A percentile compares a stretch with the other conserved stretches of the same genome.
Conservation (phyloP, 2,888 invertebrate species). For the Danaus chrysippus region DNA sequence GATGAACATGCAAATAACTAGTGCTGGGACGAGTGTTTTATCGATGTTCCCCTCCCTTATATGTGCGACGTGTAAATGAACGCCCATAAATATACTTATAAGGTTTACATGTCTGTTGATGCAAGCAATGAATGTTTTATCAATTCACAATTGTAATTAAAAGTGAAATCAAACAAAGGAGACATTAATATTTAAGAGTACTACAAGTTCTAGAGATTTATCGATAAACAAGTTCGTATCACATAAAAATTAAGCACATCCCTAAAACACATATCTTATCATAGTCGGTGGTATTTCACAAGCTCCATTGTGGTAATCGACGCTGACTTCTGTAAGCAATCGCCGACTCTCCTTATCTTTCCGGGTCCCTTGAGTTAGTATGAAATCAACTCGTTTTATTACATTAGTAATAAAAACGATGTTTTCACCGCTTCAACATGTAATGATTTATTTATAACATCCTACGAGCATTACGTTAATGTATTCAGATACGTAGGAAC, state of each 20-base stretch:
- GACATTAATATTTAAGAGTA: too few relatives aligned
- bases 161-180: too few relatives aligned
- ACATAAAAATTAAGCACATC: slow-evolving; percentile 14
- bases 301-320: slow-evolving; percentile 42
- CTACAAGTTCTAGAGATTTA: too few relatives aligned
- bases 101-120: not conserved
- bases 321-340: slow-evolving; percentile 41
- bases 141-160: too few relatives aligned
- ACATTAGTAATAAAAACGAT: slow-evolving; percentile 14
- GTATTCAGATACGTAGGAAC: slow-evolving; percentile 1
- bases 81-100: not conserved
- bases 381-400: slow-evolving; percentile 10
- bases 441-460: slow-evolving; percentile 11
- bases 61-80: not conserved
- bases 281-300: slow-evolving; percentile 39
- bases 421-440: slow-evolving; percentile 14
- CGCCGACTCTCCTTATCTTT: slow-evolving; percentile 30
- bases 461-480: slow-evolving; percentile 1
- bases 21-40: slow-evolving; percentile 27
- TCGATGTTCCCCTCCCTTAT: not conserved
- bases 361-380: slow-evolving; percentile 14
- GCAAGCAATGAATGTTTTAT: not conserved
- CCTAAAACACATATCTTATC: slow-evolving; percentile 36
- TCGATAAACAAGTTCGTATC: too few relatives aligned
- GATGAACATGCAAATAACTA: slow-evolving; percentile 40